Conservation (phyloP, 2,888 invertebrate species). For the Orthonevra nobilis region DNA sequence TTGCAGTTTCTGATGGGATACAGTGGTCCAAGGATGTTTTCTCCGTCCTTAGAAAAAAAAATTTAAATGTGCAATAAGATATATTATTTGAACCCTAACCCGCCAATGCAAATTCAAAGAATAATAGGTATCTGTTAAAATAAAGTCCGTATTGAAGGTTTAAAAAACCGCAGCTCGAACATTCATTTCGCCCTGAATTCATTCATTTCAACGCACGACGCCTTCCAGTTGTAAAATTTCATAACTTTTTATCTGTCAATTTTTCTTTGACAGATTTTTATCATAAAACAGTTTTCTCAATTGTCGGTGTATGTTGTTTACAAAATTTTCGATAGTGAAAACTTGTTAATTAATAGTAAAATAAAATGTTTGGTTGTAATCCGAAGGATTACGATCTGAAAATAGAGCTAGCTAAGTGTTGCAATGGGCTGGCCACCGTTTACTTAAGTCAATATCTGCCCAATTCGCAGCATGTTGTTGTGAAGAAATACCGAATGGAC, state of each 20-base stretch:
- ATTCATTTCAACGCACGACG: not conserved
- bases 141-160: too few relatives aligned
- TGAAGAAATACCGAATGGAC: slow-evolving; percentile 89
- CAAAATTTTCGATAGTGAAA: slow-evolving; percentile 10
- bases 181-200: too few relatives aligned
- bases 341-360: not conserved
- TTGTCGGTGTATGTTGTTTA: slow-evolving; percentile 59
- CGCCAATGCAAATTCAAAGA: too few relatives aligned
- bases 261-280: too few relatives aligned
- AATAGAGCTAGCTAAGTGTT: slow-evolving; percentile 86
- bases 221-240: slow-evolving; percentile 35
- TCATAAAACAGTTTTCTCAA: slow-evolving; percentile 10
- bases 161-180: too few relatives aligned
- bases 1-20: too few relatives aligned
- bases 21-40: too few relatives aligned
- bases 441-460: slow-evolving; percentile 86
- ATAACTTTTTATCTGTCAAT: too few relatives aligned
- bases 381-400: slow-evolving; percentile 85
- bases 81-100: too few relatives aligned
- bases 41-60: too few relatives aligned
- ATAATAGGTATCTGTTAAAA: too few relatives aligned
- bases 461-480: slow-evolving; percentile 85
- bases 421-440: slow-evolving; percentile 86
- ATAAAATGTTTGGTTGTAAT: slow-evolving; percentile 82
- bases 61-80: too few relatives aligned